phyloP scores from a whole-genome alignment of 2,888 invertebrate genomes.

The Synergus japonicus region DNA sequence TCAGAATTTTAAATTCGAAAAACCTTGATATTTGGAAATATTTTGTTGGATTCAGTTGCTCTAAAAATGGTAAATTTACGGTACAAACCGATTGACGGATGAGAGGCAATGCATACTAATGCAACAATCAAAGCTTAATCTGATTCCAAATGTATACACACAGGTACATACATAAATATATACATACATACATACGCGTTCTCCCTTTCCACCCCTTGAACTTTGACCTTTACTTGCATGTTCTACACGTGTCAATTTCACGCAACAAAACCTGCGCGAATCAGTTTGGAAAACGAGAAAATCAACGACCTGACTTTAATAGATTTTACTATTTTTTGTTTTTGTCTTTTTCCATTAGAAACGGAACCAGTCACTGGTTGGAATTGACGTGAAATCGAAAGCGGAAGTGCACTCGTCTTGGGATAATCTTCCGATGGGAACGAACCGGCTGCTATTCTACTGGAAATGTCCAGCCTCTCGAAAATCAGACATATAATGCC shows the following conservation, averaged over 20 bases:
- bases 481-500: slow-evolving; percentile 21
- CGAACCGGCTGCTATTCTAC: slow-evolving; percentile 25
- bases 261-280: background rate
- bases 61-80: slow-evolving; percentile 16
- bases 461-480: slow-evolving; percentile 36
- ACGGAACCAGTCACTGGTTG: slow-evolving; percentile 30
- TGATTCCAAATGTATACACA: background rate
- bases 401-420: slow-evolving; percentile 31
- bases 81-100: slow-evolving; percentile 5
- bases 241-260: background rate
- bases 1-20: background rate
- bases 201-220: background rate
- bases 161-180: no score
- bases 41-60: background rate
- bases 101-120: slow-evolving; percentile 44
- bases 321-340: slow-evolving; percentile 26
- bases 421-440: slow-evolving; percentile 39
- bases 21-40: background rate
- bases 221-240: background rate
- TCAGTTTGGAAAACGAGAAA: slow-evolving; percentile 17
- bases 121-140: slow-evolving; percentile 43
- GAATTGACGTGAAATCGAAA: slow-evolving; percentile 39
- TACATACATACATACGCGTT: background rate
- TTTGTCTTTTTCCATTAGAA: background rate
- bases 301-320: background rate